Base-by-base conservation (phyloP, 92 coral and sea anemone species). In the Meandrina meandrites region DNA sequence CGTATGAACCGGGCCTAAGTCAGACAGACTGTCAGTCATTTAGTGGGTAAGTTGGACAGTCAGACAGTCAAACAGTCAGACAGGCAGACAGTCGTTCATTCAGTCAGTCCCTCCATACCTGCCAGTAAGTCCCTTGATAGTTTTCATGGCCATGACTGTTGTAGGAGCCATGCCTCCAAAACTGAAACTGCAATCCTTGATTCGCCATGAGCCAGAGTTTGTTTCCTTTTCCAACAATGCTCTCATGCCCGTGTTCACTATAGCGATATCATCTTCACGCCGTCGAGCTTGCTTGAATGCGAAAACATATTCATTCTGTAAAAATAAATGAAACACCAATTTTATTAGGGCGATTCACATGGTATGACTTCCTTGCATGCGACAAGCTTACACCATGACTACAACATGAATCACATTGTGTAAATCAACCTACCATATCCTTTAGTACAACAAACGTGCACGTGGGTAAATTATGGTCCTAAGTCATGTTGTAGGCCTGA, bases 161-260 rank as follows among this genome's bases (percentile, higher is more conserved):
- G 96, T 93, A 22, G 98, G 96, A 2, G 98, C 98, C 98, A 94
- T 87, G 47, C 98, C 98, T 70, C 98, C 98, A 76, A 93, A 94
- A 83, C 98, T 91, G 56, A 94, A 87, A 57, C 93, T 86, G 58
- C 96, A 94, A 30, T 93, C 98, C 86, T 85, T 89, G 19, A 94
- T 88, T 67, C 62, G 30, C 93, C 91, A 92, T 27, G 80, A 69
- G 62, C 84, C 73, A 81, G 84, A 28, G 51, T 84, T 85, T 78
- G 24, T 67, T 50, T 87, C 78, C 34, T 64, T 86, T 35, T 84
- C 94, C 31, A 94, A 87, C 79, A 86, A 57, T 83, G 93, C 98
- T 56, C 94, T 88, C 98, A 94, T 93, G 64, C 94, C 96, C 56
- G 98, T 92, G 78, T 94, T 94, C 16, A 93, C 98, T 30, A 94